Evolutionary conservation across 2,797 vertebrate species (phyloP), one percentile per base, ranked within the genome.

Genomic region (Discoglossus pictus): DNA sequence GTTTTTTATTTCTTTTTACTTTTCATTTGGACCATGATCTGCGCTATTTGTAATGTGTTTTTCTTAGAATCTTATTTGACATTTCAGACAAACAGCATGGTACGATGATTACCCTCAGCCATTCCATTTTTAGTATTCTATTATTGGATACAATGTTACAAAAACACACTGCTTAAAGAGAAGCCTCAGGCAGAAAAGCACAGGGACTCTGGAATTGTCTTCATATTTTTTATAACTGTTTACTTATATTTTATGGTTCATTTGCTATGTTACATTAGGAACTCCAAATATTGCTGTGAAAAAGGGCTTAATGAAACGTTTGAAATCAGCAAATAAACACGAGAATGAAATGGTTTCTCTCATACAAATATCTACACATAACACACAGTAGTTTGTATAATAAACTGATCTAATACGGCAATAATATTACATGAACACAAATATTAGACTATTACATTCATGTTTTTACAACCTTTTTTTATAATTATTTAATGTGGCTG

Each of bases 221-320:
- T 31, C 48, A 51, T 51, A 51, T 51, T 27, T 34, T 34, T 31
- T 34, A 34, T n/a, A 50, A 25, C 13, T 13, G 46, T 50, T 25
- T 50, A 50, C 13, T 50, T 46, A 48, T 51, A 15, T 17, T 25
- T 43, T 50, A 50, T 50, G 46, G 21, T 50, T 51, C n/a, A 51
- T 31, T 10, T 16, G 18, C 34, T 17, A 12, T 27, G 24, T 31
- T 51, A 16, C 13, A 34, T 16, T 51, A 51, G 15, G 12, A 8
- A 15, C 3, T 16, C n/a, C 25, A 51, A 13, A 34, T 31, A 31
- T 51, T 31, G 1, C 48, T 51, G 9, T 2, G 12, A 12, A 24
- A 6, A 50, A 24, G 2, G 21, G 43, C 17, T 21, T 25, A 6
- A 50, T 50, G 23, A 50, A 50, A 50, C 25, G 46, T 50, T 11